These are phyloP conservation scores for Pimephales promelas DNA, from an alignment of 2,113 vertebrate genomes.

Conservation along the genomic window DNA sequence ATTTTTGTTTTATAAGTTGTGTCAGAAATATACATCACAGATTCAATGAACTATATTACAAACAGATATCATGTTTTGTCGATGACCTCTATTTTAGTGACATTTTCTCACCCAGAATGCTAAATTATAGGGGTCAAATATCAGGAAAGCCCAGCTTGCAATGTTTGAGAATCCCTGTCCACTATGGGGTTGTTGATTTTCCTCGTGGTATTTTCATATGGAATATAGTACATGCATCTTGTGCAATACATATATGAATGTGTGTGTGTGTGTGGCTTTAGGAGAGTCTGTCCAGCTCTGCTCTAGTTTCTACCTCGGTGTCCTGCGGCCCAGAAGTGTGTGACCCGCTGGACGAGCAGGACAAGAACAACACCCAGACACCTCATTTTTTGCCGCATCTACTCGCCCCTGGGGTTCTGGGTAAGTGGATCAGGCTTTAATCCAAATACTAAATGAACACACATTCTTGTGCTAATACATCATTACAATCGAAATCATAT, in stretches of 20 bases:
- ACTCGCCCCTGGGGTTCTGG: constrained; percentile 74
- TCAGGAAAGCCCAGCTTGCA: neutral
- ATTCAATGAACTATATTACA: too few relatives aligned
- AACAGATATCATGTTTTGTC: too few relatives aligned
- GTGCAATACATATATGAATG: neutral
- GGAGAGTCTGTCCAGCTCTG: constrained; percentile 68
- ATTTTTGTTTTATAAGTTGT: too few relatives aligned
- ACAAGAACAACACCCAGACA: constrained; percentile 67
- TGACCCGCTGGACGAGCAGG: constrained; percentile 62
- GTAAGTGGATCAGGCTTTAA: constrained; percentile 56
- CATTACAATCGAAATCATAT: too few relatives aligned
- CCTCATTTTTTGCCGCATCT: constrained; percentile 73
- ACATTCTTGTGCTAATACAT: too few relatives aligned
- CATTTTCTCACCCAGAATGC: neutral
- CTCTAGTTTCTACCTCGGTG: constrained; percentile 77
- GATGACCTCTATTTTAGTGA: neutral
- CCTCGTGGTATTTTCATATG: neutral
- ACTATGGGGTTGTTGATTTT: neutral
- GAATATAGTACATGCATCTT: neutral
- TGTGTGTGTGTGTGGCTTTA: constrained; percentile 35
- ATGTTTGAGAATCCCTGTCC: neutral
- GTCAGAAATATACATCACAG: too few relatives aligned
- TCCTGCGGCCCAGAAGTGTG: constrained; percentile 57
- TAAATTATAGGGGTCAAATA: neutral
- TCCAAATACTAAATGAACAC: too few relatives aligned